A percentile compares a stretch with the other conserved stretches of the same genome.
These are phyloP conservation scores for Oreortyx pictus DNA, from an alignment of 2,797 vertebrate genomes.

Conservation along the genomic window DNA sequence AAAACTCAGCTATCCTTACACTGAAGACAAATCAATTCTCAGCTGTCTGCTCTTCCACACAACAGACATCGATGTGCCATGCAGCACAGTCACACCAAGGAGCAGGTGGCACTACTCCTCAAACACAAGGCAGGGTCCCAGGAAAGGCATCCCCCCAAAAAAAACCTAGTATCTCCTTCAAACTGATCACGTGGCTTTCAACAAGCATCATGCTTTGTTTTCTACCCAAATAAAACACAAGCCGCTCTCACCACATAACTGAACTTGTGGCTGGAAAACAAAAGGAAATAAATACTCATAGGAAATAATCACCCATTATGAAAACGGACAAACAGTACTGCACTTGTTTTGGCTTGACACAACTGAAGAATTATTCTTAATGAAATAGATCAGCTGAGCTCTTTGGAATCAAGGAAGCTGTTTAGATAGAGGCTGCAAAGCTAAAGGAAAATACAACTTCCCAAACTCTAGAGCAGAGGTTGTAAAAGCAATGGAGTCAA, in stretches of 20 bases:
- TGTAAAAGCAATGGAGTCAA: neutral
- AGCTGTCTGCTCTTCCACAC: neutral
- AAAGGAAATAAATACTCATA: neutral
- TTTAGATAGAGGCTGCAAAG: neutral
- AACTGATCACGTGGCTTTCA: neutral
- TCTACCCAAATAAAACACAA: neutral
- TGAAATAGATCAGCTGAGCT: neutral
- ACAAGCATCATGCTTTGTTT: accelerated
- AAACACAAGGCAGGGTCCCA: neutral
- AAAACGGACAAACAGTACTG: neutral
- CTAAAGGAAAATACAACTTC: neutral
- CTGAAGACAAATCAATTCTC: neutral
- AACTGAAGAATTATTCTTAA: neutral
- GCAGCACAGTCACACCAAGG: neutral
- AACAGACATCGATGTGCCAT: accelerated
- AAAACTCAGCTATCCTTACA: neutral
- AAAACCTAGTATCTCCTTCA: neutral
- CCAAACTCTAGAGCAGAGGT: neutral
- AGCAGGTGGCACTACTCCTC: neutral
- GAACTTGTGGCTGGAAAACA: neutral
- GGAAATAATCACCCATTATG: neutral
- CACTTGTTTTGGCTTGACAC: neutral
- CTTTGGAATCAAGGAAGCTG: neutral
- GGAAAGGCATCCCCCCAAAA: neutral
- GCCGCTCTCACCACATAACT: neutral